Evolutionary conservation across 2,113 vertebrate species (phyloP).

Genomic region (Epinephelus moara): DNA sequence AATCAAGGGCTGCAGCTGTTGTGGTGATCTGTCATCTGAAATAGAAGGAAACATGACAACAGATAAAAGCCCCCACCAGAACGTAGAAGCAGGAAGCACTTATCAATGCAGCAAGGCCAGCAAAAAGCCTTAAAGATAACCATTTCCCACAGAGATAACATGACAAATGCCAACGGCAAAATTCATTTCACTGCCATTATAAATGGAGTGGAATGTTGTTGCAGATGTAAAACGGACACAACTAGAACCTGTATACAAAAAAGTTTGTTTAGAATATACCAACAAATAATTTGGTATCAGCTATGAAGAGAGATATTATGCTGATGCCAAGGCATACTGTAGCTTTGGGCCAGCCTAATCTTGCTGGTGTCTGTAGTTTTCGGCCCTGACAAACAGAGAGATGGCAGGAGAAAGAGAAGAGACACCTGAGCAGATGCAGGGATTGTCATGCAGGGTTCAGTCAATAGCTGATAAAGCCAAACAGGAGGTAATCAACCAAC

Average conservation of each 20-base stretch:
- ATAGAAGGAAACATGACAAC: conserved; percentile 19
- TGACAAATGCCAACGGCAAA: conserved; percentile 3
- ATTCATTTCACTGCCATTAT: background rate
- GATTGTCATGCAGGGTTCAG: background rate
- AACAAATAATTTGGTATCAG: background rate
- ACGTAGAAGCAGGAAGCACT: background rate
- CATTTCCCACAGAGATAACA: background rate
- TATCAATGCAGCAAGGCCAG: conserved; percentile 15
- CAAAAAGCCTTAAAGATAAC: conserved; percentile 22
- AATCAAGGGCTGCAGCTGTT: background rate
- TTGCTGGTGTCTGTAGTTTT: conserved; percentile 79
- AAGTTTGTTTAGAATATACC: background rate
- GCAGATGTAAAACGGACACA: background rate
- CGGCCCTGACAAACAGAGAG: conserved; percentile 85
- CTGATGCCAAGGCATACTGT: background rate
- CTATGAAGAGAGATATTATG: background rate
- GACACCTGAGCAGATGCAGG: background rate
- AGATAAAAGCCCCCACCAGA: background rate
- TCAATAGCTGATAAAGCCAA: background rate
- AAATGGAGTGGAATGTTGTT: background rate
- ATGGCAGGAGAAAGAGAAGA: conserved; percentile 36
- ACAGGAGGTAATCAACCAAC: conserved; percentile 11
- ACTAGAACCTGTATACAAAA: background rate
- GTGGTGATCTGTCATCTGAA: background rate
- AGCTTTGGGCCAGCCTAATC: background rate